phyloP scores from a whole-genome alignment of 2,113 vertebrate species.

The Equus przewalskii region DNA sequence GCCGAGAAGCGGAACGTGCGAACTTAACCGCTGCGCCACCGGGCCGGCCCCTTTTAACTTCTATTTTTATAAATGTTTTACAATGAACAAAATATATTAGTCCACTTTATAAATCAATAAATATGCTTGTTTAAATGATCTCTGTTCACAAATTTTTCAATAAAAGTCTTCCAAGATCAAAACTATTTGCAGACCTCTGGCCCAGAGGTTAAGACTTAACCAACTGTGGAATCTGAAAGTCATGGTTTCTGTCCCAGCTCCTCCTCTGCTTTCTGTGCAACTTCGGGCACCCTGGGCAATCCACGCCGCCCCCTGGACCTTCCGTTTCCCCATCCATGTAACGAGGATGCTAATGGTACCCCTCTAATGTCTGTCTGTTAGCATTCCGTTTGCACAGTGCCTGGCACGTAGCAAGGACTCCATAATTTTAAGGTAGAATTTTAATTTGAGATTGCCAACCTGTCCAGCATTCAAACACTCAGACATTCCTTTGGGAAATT shows the following conservation, averaged over 20 bases:
- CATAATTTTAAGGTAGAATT: background rate
- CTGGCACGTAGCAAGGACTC: background rate
- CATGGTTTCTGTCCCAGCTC: background rate
- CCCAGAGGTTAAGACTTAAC: background rate
- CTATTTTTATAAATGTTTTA: constrained; percentile 47
- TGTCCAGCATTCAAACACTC: background rate
- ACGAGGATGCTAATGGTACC: accelerated
- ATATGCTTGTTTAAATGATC: background rate
- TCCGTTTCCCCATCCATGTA: background rate
- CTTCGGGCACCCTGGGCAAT: too few relatives aligned
- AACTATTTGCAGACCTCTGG: background rate
- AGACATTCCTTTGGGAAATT: constrained; percentile 53
- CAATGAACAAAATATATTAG: background rate
- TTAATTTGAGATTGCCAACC: background rate
- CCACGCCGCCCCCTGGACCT: accelerated
- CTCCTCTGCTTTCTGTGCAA: background rate
- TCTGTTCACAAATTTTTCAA: background rate
- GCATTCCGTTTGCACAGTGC: background rate
- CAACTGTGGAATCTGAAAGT: background rate
- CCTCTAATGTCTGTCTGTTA: background rate
- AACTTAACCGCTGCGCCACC: too few relatives aligned
- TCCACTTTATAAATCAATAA: constrained; percentile 2
- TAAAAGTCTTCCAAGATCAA: background rate
- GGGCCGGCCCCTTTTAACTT: background rate
- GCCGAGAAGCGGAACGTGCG: too few relatives aligned